A percentile compares a stretch with the other conserved stretches of the same genome.
These are phyloP conservation scores for Stratiomys singularior DNA, from an alignment of 2,888 invertebrate genomes.

Conservation along the genomic window DNA sequence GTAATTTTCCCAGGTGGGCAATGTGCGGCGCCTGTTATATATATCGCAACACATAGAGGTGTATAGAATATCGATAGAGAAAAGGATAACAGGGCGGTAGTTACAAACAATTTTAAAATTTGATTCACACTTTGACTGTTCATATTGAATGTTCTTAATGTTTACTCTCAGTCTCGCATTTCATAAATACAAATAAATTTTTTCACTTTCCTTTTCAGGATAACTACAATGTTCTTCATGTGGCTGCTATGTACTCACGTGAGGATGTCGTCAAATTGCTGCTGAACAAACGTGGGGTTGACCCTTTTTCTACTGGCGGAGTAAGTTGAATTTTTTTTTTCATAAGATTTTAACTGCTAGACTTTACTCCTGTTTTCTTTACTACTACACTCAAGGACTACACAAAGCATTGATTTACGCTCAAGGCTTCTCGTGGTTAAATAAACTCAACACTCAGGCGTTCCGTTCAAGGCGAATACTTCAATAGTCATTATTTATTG, in stretches of 20 bases:
- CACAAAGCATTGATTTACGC: background rate
- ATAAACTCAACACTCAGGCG: background rate
- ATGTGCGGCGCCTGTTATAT: no score
- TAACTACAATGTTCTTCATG: constrained; percentile 94
- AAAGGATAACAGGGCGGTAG: no score
- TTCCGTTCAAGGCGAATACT: background rate
- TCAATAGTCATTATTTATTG: background rate
- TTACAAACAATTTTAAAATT: no score
- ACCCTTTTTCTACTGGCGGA: constrained; percentile 92
- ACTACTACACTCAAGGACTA: background rate
- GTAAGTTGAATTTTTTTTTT: constrained; percentile 71
- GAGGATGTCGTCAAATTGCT: constrained; percentile 95
- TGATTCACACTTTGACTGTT: no score
- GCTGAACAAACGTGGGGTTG: constrained; percentile 87
- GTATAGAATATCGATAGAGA: no score
- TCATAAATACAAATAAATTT: background rate
- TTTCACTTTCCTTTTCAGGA: constrained; percentile 74
- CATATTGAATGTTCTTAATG: no score
- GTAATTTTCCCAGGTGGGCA: background rate
- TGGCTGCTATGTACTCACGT: constrained; percentile 92
- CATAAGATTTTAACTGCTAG: background rate
- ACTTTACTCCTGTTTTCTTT: background rate
- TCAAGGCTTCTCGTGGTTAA: background rate
- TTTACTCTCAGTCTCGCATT: constrained; percentile 28
- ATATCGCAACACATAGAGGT: no score